These are phyloP conservation scores for Cylas formicarius DNA, from an alignment of 1,140 invertebrate genomes.

Conservation along the genomic window DNA sequence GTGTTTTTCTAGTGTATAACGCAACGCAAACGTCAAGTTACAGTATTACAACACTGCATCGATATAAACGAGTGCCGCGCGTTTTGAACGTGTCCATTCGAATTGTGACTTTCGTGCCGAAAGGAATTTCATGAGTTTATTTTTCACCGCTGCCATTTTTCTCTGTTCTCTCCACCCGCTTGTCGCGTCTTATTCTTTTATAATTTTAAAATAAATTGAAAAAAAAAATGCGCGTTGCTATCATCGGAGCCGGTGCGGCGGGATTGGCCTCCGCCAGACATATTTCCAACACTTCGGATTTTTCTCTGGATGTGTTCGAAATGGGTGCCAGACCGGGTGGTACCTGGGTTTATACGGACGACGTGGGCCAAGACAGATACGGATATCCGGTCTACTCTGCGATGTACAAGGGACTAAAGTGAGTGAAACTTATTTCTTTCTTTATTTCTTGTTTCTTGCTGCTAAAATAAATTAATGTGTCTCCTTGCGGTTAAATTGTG, in stretches of 20 bases:
- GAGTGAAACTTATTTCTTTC: no score
- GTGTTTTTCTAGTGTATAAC: no score
- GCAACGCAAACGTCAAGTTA: no score
- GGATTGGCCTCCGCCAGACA: slow-evolving; percentile 55
- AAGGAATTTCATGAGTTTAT: no score
- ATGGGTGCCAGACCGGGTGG: slow-evolving; percentile 72
- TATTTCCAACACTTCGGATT: slow-evolving; percentile 32
- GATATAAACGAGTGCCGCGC: no score
- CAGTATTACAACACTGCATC: no score
- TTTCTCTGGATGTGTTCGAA: slow-evolving; percentile 57
- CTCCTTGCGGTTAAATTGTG: no score
- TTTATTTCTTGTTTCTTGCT: no score
- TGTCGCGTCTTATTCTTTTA: background rate
- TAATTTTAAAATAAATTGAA: background rate
- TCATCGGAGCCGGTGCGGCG: slow-evolving; percentile 61
- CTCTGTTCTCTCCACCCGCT: background rate
- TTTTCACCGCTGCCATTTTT: no score
- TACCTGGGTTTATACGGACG: slow-evolving; percentile 77
- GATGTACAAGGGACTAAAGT: slow-evolving; percentile 81
- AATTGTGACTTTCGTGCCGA: no score
- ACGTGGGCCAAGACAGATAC: slow-evolving; percentile 60
- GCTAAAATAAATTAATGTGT: no score
- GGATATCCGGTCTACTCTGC: slow-evolving; percentile 78
- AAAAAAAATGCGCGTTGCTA: slow-evolving; percentile 46
- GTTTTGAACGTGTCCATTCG: no score